These are phyloP conservation scores for Allobates femoralis DNA, from an alignment of 2,797 vertebrate genomes.

Conservation along the genomic window DNA sequence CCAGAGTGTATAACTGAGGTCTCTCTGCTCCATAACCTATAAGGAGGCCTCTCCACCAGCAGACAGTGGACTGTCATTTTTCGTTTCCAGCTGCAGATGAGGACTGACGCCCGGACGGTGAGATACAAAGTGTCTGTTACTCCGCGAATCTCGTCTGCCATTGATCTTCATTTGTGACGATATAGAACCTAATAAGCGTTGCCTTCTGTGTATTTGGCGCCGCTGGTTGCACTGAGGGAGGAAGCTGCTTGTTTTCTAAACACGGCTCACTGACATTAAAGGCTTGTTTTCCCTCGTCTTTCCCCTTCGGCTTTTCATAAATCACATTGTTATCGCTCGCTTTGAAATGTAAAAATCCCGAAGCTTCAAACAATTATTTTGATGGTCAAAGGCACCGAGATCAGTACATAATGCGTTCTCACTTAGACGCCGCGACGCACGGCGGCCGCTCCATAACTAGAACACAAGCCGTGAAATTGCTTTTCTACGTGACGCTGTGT, in stretches of 20 bases:
- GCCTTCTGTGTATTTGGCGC: constrained; percentile 38
- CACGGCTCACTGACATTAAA: constrained; percentile 40
- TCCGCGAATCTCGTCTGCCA: not conserved
- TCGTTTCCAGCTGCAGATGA: not conserved
- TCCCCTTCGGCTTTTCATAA: constrained; percentile 72
- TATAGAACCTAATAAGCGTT: constrained; percentile 6
- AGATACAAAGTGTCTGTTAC: not conserved
- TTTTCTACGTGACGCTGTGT: constrained; percentile 67
- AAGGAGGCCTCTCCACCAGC: too few species aligned
- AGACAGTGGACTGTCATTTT: not conserved
- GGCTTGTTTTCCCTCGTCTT: constrained; percentile 66
- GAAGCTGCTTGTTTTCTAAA: constrained; percentile 32
- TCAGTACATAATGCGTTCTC: constrained; percentile 67
- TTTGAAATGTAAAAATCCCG: constrained; percentile 77
- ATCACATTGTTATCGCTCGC: constrained; percentile 76
- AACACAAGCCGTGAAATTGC: constrained; percentile 77
- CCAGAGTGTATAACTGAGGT: too few species aligned
- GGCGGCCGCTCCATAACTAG: constrained; percentile 57
- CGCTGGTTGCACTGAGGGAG: constrained; percentile 1
- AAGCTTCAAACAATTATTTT: constrained; percentile 77
- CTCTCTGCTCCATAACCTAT: too few species aligned
- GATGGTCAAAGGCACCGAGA: constrained; percentile 73
- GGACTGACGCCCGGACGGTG: too few species aligned
- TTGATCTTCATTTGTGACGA: not conserved
- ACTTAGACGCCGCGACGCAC: not conserved